A percentile compares a stretch with the other conserved stretches of the same genome.
These are phyloP conservation scores for Danio kyathit DNA, from an alignment of 2,797 vertebrate species.

Conservation along the genomic window DNA sequence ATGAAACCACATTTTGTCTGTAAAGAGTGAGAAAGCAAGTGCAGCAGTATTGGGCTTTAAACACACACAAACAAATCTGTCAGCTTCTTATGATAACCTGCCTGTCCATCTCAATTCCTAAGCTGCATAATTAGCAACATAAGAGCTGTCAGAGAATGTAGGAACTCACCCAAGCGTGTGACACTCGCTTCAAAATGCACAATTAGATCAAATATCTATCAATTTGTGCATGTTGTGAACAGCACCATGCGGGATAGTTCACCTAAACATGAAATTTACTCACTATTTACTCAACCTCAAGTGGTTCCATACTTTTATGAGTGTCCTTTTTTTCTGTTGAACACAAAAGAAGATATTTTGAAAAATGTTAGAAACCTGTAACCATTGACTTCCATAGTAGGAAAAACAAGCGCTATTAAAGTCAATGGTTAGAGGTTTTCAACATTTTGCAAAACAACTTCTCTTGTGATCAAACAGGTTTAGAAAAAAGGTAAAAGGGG, in stretches of 20 bases:
- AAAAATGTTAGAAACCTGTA: too few relatives aligned
- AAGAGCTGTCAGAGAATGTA: conserved; percentile 13
- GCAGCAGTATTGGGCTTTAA: neutral
- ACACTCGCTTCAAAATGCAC: neutral
- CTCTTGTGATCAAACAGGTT: too few relatives aligned
- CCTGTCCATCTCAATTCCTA: conserved; percentile 6
- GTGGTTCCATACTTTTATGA: too few relatives aligned
- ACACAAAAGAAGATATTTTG: too few relatives aligned
- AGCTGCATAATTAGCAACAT: conserved; percentile 22
- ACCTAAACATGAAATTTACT: too few relatives aligned
- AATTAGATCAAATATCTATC: conserved; percentile 33
- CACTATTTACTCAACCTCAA: too few relatives aligned
- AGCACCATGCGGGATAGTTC: neutral
- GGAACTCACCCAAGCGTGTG: neutral
- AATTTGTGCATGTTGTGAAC: conserved; percentile 12
- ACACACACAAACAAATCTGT: neutral
- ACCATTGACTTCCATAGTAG: too few relatives aligned
- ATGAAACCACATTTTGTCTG: neutral
- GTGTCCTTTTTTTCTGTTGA: too few relatives aligned
- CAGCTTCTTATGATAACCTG: conserved; percentile 13
- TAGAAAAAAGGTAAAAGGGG: too few relatives aligned
- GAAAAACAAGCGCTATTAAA: too few relatives aligned
- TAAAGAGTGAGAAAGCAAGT: neutral
- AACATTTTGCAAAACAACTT: too few relatives aligned
- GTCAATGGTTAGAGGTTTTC: too few relatives aligned